Percentiles rank a stretch among this genome's conserved stretches.
Evolutionary conservation across 2,888 invertebrate species (phyloP).

Genomic region (Xestia c-nigrum): DNA sequence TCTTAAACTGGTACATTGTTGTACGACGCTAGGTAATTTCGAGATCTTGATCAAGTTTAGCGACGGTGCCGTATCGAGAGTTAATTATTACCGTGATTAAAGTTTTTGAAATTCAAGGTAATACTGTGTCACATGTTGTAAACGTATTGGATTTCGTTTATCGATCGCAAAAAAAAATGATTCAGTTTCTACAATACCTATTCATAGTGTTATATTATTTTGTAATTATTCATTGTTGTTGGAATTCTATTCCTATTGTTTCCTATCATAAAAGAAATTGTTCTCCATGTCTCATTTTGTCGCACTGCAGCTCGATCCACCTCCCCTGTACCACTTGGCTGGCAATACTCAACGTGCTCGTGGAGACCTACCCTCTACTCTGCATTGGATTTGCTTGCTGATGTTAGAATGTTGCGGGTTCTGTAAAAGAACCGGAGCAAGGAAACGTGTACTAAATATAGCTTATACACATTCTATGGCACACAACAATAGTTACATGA

Average conservation of each 20-base stretch:
- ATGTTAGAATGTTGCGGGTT: not conserved
- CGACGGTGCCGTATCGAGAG: conserved; percentile 12
- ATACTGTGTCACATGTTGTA: conserved; percentile 1
- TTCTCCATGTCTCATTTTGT: not conserved
- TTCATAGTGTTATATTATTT: not conserved
- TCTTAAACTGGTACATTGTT: conserved; percentile 17
- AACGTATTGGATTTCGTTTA: not conserved
- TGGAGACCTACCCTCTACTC: not conserved
- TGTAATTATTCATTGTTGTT: not conserved
- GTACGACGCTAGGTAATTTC: not conserved
- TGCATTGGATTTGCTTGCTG: not conserved
- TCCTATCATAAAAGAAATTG: not conserved
- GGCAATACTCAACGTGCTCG: not conserved
- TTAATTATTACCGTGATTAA: conserved; percentile 17
- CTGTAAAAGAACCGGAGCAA: not conserved
- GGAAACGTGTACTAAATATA: not conserved
- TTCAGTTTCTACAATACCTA: not conserved
- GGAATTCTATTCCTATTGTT: not conserved
- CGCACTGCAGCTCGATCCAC: not conserved
- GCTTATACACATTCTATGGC: not conserved
- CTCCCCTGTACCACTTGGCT: not conserved
- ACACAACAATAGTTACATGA: not conserved
- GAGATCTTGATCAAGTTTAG: conserved; percentile 30
- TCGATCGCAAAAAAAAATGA: not conserved
- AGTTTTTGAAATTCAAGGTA: conserved; percentile 8